Conservation (phyloP, 2,113 vertebrate species). For the Prinia subflava region DNA sequence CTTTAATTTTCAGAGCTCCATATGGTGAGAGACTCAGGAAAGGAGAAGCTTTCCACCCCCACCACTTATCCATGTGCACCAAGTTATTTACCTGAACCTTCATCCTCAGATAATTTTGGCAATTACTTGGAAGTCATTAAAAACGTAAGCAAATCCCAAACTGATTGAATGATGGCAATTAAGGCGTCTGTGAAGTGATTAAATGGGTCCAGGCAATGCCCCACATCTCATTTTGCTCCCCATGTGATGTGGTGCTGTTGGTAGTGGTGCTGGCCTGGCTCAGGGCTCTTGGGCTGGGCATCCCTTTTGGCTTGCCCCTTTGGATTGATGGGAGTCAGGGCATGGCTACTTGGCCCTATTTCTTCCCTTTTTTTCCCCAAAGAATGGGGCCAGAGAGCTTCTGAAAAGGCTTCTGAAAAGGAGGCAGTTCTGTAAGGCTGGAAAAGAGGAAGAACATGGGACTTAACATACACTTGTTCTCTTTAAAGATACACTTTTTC, state of each 20-base stretch:
- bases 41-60: not conserved
- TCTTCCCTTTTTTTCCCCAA: not conserved
- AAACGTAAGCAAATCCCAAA: not conserved
- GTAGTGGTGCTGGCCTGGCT: fast-evolving
- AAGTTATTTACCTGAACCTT: not conserved
- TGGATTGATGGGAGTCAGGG: not conserved
- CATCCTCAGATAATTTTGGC: not conserved
- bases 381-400: not conserved
- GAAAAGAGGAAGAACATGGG: not conserved
- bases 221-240: fast-evolving
- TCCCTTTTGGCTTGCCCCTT: not conserved
- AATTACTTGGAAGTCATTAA: not conserved
- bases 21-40: not conserved
- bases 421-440: not conserved
- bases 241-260: fast-evolving
- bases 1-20: not conserved
- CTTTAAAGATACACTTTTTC: not conserved
- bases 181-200: not conserved
- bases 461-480: not conserved
- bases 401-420: not conserved
- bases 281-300: not conserved
- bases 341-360: not conserved
- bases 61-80: not conserved
- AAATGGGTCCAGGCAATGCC: not conserved
- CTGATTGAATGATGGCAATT: not conserved